A percentile compares a stretch with the other conserved stretches of the same genome.
Evolutionary conservation across 2,113 vertebrate species (phyloP).

Genomic region (Aegotheles bennettii): DNA sequence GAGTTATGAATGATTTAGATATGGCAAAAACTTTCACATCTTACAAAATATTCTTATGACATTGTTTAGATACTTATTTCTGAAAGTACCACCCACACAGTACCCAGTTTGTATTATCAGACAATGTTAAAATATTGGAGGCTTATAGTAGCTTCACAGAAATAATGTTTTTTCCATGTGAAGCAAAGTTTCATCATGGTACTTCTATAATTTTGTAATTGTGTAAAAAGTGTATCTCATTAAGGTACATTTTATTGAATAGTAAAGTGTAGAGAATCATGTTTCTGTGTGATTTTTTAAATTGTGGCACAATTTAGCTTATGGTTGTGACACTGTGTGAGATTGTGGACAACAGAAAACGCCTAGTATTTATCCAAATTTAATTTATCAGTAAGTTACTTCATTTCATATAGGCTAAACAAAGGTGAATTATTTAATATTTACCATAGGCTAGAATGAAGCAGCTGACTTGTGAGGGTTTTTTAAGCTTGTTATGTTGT

Average conservation of each 20-base stretch:
- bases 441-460: neutral
- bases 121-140: neutral
- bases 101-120: neutral
- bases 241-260: neutral
- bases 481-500: neutral
- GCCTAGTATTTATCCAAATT: neutral
- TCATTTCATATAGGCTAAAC: neutral
- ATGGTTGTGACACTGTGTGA: neutral
- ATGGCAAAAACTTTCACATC: neutral
- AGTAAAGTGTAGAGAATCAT: fast-evolving
- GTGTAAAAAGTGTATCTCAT: neutral
- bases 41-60: neutral
- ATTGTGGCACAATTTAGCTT: neutral
- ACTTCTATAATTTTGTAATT: neutral
- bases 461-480: neutral
- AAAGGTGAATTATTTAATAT: neutral
- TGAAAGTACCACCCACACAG: neutral
- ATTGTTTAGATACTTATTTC: constrained; percentile 22
- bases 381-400: neutral
- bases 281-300: neutral
- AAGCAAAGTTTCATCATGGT: neutral
- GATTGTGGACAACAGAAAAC: neutral
- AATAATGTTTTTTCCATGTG: neutral
- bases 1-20: neutral
- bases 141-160: neutral